These are phyloP conservation scores for Acrossocheilus fasciatus DNA, from an alignment of 2,797 vertebrate species.

Conservation along the genomic window DNA sequence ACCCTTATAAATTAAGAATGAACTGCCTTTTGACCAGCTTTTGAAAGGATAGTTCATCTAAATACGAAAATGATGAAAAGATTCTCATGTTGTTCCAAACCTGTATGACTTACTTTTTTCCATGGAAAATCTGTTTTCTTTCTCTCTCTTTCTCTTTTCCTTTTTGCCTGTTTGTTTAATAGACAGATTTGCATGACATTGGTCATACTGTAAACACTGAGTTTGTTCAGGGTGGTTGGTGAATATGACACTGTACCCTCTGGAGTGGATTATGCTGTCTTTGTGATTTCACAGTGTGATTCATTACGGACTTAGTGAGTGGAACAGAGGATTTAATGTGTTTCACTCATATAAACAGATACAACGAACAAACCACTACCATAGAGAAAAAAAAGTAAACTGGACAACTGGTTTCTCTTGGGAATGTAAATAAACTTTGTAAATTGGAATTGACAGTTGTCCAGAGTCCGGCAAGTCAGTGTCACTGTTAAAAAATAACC, in stretches of 20 bases:
- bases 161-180: constrained; percentile 40
- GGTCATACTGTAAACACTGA: constrained; percentile 67
- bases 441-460: constrained; percentile 18
- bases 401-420: not conserved
- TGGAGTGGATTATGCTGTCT: constrained; percentile 74
- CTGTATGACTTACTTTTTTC: not conserved
- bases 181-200: constrained; percentile 69
- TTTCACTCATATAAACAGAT: not conserved
- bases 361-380: not conserved
- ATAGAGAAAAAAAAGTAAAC: not conserved
- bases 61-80: not conserved
- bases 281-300: constrained; percentile 44
- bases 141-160: not conserved
- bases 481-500: constrained; percentile 30
- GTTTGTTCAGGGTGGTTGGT: constrained; percentile 63
- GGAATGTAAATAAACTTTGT: constrained; percentile 21
- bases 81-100: not conserved
- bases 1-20: not conserved
- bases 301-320: constrained; percentile 40
- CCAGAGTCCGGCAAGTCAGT: constrained; percentile 30
- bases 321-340: not conserved
- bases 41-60: constrained; percentile 2
- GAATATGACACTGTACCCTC: constrained; percentile 70
- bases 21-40: not conserved
- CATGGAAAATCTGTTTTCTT: not conserved